Percentiles rank a stretch among this genome's conserved stretches.
phyloP scores from a whole-genome alignment of 2,113 vertebrate species.

The Seriola dumerili region DNA sequence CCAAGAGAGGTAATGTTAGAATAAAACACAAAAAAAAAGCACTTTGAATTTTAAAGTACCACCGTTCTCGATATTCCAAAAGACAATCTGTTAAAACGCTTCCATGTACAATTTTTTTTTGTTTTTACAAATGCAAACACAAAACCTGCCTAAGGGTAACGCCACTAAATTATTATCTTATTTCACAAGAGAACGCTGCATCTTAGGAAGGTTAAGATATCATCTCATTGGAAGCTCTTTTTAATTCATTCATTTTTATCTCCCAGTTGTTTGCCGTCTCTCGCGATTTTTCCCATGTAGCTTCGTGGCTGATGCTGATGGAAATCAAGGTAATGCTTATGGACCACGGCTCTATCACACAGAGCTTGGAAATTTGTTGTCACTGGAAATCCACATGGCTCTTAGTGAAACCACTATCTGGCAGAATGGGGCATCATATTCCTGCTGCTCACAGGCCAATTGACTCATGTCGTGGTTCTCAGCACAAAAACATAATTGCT shows the following conservation, averaged over 20 bases:
- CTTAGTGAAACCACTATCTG: constrained; percentile 44
- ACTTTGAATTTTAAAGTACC: constrained; percentile 20
- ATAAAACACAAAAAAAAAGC: constrained; percentile 50
- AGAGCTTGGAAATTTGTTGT: constrained; percentile 65
- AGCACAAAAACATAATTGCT: constrained; percentile 77
- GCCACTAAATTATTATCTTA: constrained; percentile 35
- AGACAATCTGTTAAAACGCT: constrained; percentile 27
- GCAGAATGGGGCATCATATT: constrained; percentile 64
- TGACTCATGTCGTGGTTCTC: constrained; percentile 70
- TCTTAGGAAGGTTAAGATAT: constrained; percentile 44
- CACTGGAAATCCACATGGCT: constrained; percentile 61
- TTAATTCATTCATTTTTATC: constrained; percentile 20
- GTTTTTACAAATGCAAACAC: constrained; percentile 37
- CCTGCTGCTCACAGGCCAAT: constrained; percentile 60
- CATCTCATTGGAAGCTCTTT: constrained; percentile 47
- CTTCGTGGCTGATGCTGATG: constrained; percentile 34
- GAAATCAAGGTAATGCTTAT: constrained; percentile 52
- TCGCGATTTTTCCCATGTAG: constrained; percentile 21
- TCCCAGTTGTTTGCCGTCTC: constrained; percentile 25
- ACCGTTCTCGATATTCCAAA: background rate
- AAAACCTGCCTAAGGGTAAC: constrained; percentile 30
- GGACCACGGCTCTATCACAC: constrained; percentile 39
- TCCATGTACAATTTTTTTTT: constrained; percentile 17
- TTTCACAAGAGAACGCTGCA: background rate
- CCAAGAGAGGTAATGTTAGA: constrained; percentile 27